phyloP scores from a whole-genome alignment of 1,140 invertebrate genomes.

The Ooceraea biroi region DNA sequence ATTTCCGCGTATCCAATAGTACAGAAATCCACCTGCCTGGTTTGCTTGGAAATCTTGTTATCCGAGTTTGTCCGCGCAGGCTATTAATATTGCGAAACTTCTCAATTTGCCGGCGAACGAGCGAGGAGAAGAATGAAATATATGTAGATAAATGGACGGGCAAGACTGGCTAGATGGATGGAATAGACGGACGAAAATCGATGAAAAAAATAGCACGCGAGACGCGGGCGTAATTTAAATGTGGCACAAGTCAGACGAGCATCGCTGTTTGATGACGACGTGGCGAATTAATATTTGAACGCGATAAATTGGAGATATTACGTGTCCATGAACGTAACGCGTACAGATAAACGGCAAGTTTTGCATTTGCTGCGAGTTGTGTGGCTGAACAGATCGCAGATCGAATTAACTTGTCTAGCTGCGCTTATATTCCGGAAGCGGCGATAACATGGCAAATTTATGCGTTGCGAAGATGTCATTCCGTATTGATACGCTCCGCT shows the following conservation, averaged over 20 bases:
- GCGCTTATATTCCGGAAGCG: background rate
- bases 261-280: conserved; percentile 14
- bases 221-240: no score
- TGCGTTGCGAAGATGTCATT: background rate
- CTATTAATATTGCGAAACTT: conserved; percentile 76
- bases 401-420: conserved; percentile 37
- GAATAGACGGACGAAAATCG: conserved; percentile 36
- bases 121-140: conserved; percentile 52
- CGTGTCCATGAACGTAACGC: background rate
- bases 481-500: no score
- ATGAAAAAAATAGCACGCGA: background rate
- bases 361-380: background rate
- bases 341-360: background rate
- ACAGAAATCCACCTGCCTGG: conserved; percentile 51
- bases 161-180: conserved; percentile 46
- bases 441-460: conserved; percentile 17
- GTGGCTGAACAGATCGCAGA: background rate
- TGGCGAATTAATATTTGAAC: conserved; percentile 47
- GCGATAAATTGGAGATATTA: conserved; percentile 30
- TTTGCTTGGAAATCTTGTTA: conserved; percentile 70
- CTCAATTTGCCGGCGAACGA: conserved; percentile 59
- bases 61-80: conserved; percentile 52
- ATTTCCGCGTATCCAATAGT: conserved; percentile 40
- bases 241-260: no score
- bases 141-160: conserved; percentile 54